Evolutionary conservation across 1,140 invertebrate genomes (phyloP).

Genomic region (Drepana arcuata): DNA sequence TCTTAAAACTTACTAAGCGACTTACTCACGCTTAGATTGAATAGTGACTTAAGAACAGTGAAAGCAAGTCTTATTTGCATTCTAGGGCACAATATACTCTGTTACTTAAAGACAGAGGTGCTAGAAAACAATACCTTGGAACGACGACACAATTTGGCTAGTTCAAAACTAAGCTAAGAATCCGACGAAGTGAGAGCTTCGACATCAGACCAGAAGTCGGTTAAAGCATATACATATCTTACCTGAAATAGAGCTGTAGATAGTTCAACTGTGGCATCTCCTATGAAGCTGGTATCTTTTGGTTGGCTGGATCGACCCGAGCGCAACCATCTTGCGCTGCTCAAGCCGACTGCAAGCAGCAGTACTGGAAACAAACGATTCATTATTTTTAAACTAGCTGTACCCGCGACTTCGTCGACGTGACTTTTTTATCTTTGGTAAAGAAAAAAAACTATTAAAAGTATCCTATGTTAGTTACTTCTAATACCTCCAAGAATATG

Average conservation of each 20-base stretch:
- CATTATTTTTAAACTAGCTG: not conserved
- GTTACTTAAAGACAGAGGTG: no score
- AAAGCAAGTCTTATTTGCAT: not conserved
- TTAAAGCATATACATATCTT: conserved; percentile 6
- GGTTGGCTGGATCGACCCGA: conserved; percentile 39
- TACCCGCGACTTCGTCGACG: not conserved
- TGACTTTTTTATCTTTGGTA: conserved; percentile 1
- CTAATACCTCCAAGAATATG: no score
- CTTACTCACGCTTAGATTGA: no score
- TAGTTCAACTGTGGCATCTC: conserved; percentile 60
- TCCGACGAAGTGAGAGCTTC: not conserved
- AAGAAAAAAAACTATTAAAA: not conserved
- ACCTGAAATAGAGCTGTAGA: conserved; percentile 66
- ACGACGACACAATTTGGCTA: no score
- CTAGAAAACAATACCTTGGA: no score
- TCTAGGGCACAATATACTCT: not conserved
- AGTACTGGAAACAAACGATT: conserved; percentile 31
- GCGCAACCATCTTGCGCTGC: conserved; percentile 46
- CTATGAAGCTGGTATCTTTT: conserved; percentile 51
- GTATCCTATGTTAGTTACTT: no score
- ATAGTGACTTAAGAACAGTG: no score
- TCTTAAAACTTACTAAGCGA: no score
- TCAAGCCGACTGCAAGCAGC: conserved; percentile 26
- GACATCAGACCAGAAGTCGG: not conserved
- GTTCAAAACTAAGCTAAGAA: not conserved